These are phyloP conservation scores for Tangara arthus DNA, from an alignment of 2,797 vertebrate genomes.

Conservation along the genomic window DNA sequence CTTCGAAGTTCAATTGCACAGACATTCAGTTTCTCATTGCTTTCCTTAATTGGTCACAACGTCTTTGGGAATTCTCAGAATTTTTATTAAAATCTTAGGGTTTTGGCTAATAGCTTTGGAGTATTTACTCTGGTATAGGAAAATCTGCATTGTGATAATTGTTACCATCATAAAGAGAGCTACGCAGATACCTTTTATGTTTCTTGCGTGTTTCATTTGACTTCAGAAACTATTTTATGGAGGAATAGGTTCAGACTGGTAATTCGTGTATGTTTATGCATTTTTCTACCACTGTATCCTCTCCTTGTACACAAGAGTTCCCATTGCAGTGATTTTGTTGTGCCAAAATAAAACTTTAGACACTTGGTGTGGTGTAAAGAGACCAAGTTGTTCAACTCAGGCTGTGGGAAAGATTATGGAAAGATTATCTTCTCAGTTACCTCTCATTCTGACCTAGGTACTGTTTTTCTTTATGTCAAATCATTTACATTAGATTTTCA, in stretches of 20 bases:
- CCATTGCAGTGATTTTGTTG: neutral
- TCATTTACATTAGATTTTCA: neutral
- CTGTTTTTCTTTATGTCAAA: neutral
- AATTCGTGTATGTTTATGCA: neutral
- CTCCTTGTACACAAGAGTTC: neutral
- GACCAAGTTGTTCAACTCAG: neutral
- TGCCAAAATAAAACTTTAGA: neutral
- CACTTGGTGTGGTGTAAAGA: neutral
- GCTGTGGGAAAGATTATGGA: neutral
- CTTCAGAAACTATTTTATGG: neutral
- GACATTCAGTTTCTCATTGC: neutral
- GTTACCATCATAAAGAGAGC: neutral
- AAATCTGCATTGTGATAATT: neutral
- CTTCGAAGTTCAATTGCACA: neutral
- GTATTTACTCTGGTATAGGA: neutral
- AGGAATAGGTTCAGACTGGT: neutral
- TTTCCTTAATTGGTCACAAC: neutral
- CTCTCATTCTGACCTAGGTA: neutral
- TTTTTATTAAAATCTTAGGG: neutral
- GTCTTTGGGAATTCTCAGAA: neutral
- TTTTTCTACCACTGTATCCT: neutral
- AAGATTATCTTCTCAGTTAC: neutral
- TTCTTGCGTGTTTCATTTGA: neutral
- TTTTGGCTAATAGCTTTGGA: neutral
- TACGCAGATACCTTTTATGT: neutral